Conservation (phyloP, 1,140 invertebrate genomes). For the Drosophila tsacasi region DNA sequence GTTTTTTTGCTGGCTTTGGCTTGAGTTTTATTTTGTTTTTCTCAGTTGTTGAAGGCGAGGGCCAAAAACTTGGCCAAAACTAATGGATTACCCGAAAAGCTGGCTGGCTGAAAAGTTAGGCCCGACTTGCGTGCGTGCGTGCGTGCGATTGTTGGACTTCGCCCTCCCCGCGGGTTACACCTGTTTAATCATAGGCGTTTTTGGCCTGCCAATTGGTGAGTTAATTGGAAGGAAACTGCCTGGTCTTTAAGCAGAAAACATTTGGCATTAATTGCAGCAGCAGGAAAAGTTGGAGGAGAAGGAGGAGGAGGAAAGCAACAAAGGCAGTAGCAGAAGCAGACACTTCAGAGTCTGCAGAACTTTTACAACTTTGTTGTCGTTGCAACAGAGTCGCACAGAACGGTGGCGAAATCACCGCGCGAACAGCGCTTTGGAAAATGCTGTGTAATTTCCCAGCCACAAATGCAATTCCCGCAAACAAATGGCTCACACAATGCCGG, state of each 20-base stretch:
- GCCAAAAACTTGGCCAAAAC: slow-evolving; percentile 41
- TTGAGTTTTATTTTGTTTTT: background rate
- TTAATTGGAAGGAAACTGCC: slow-evolving; percentile 56
- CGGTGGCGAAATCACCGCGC: slow-evolving; percentile 30
- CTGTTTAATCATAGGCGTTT: slow-evolving; percentile 50
- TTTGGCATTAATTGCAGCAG: slow-evolving; percentile 62
- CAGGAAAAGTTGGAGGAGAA: no score
- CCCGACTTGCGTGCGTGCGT: slow-evolving; percentile 10
- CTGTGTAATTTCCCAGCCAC: slow-evolving; percentile 63
- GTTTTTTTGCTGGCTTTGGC: background rate
- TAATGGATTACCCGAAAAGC: slow-evolving; percentile 62
- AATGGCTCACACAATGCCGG: slow-evolving; percentile 45
- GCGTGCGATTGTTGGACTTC: slow-evolving; percentile 27
- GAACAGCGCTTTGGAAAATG: slow-evolving; percentile 16
- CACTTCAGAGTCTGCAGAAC: slow-evolving; percentile 21
- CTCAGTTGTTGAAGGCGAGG: background rate
- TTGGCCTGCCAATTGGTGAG: slow-evolving; percentile 55
- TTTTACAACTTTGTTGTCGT: slow-evolving; percentile 29
- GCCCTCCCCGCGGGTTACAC: background rate
- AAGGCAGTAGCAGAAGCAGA: background rate
- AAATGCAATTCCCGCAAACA: slow-evolving; percentile 64
- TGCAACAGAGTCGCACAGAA: slow-evolving; percentile 12
- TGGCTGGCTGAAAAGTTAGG: slow-evolving; percentile 39
- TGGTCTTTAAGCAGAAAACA: slow-evolving; percentile 54
- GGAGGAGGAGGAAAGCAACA: background rate